A percentile compares a stretch with the other conserved stretches of the same genome.
Evolutionary conservation across 2,888 invertebrate genomes (phyloP).

Genomic region (Galerucella pusilla): DNA sequence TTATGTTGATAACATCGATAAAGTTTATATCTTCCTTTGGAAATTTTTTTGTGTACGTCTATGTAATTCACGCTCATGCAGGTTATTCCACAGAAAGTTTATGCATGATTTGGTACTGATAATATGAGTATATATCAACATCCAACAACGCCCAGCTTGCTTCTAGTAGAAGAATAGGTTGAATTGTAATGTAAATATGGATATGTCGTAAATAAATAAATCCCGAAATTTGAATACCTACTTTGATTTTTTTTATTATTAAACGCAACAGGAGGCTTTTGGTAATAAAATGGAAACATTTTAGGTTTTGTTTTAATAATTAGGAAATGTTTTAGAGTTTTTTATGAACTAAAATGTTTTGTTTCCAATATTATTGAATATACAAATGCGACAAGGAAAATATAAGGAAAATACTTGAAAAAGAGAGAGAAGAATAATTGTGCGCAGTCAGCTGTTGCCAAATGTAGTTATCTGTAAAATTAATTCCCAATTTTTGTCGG

Average conservation of each 20-base stretch:
- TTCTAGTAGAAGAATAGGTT: constrained; percentile 5
- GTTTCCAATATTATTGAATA: too few species aligned
- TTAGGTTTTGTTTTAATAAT: too few species aligned
- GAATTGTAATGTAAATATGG: constrained; percentile 27
- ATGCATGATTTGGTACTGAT: constrained; percentile 30
- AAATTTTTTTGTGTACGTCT: constrained; percentile 1
- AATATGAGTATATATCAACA: constrained; percentile 15
- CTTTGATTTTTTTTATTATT: neutral
- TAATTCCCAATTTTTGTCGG: too few species aligned
- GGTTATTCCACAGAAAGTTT: constrained; percentile 24
- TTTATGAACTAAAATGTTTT: too few species aligned
- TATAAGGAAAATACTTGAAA: too few species aligned
- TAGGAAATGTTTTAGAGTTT: too few species aligned
- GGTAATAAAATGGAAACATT: neutral
- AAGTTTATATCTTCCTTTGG: neutral
- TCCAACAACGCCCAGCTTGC: constrained; percentile 22
- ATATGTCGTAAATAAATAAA: neutral
- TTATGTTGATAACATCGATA: too few species aligned
- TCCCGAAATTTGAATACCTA: neutral
- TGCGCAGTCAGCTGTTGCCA: too few species aligned
- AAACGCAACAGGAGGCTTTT: neutral
- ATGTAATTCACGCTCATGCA: neutral
- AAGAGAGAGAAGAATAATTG: too few species aligned
- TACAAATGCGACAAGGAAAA: too few species aligned
- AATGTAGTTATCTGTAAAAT: too few species aligned